Conservation (phyloP, 2,888 invertebrate species). For the Macrosoma leucophasiata region DNA sequence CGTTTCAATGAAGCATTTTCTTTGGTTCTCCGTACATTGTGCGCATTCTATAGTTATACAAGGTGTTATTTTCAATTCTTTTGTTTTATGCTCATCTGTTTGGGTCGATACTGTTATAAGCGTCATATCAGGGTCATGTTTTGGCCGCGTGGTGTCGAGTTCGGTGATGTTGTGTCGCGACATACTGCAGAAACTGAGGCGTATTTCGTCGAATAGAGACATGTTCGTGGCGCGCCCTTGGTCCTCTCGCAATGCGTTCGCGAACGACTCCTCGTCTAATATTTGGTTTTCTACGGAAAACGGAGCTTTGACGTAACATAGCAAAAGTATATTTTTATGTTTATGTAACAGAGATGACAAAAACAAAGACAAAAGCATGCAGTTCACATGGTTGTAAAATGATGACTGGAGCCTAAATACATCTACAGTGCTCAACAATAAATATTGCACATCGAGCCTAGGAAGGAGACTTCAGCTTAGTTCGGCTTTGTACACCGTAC, state of each 20-base stretch:
- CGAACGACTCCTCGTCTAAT: constrained; percentile 60
- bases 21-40: constrained; percentile 6
- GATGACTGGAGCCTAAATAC: too few species aligned
- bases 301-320: too few species aligned
- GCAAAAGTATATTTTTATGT: too few species aligned
- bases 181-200: constrained; percentile 51
- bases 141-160: constrained; percentile 23
- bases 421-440: too few species aligned
- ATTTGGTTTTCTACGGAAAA: constrained; percentile 48
- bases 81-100: constrained; percentile 29
- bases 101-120: constrained; percentile 34
- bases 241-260: constrained; percentile 50
- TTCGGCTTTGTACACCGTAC: too few species aligned
- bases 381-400: too few species aligned
- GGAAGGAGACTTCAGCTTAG: too few species aligned
- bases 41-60: not conserved
- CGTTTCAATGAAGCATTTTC: too few species aligned
- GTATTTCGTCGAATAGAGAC: constrained; percentile 62
- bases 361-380: too few species aligned
- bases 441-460: too few species aligned
- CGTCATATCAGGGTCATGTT: constrained; percentile 28
- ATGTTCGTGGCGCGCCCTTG: constrained; percentile 55
- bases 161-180: constrained; percentile 38
- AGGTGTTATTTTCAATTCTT: constrained; percentile 1
- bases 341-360: too few species aligned